A percentile compares a stretch with the other conserved stretches of the same genome.
Conservation (phyloP, 2,888 invertebrate species). For the Tridacna crocea region DNA sequence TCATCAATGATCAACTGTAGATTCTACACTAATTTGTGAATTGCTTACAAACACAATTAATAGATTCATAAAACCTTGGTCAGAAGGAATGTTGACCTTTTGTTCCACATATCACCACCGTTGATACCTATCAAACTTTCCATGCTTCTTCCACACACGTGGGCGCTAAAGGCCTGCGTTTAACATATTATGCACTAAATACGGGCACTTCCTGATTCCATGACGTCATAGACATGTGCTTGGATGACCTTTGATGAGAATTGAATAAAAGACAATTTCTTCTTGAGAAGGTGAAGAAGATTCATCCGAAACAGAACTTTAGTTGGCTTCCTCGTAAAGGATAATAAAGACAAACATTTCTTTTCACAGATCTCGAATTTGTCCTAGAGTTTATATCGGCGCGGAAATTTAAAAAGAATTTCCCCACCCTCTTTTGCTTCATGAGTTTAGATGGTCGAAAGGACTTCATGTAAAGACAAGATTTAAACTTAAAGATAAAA, state of each 20-base stretch:
- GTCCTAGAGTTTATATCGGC: not conserved
- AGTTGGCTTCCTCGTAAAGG: too few relatives aligned
- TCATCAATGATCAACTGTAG: too few relatives aligned
- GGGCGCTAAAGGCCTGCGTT: not conserved
- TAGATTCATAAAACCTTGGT: too few relatives aligned
- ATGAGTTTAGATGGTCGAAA: not conserved
- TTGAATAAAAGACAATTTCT: too few relatives aligned
- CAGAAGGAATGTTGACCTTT: not conserved
- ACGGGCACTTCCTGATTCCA: constrained; percentile 11
- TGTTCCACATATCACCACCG: not conserved
- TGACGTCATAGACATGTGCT: constrained; percentile 17
- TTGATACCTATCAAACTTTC: not conserved
- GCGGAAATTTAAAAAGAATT: not conserved
- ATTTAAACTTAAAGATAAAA: too few relatives aligned
- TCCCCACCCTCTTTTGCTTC: not conserved
- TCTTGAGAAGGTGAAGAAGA: too few relatives aligned
- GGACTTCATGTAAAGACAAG: too few relatives aligned
- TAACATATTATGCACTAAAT: not conserved
- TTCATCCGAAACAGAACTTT: too few relatives aligned
- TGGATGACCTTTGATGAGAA: constrained; percentile 3
- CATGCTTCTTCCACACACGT: not conserved
- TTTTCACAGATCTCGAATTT: not conserved
- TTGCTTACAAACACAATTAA: too few relatives aligned
- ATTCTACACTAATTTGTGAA: too few relatives aligned
- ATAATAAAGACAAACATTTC: too few relatives aligned